Conservation (phyloP, 2,113 vertebrate species). For the Chaetodon trifascialis region DNA sequence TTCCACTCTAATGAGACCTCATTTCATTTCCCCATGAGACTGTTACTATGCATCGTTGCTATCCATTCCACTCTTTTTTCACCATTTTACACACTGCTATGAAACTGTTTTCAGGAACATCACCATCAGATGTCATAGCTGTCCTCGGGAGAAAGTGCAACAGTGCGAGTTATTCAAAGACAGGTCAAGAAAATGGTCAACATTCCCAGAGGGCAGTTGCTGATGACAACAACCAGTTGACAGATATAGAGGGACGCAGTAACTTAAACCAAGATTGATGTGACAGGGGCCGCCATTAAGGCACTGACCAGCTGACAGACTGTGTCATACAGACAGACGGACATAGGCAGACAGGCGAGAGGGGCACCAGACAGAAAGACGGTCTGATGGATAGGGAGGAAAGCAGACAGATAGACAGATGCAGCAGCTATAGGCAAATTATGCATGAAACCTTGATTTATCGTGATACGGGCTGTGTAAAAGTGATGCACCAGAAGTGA, state of each 20-base stretch:
- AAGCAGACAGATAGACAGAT: constrained; percentile 33
- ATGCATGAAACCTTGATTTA: constrained; percentile 28
- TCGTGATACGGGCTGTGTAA: background rate
- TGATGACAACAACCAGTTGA: constrained; percentile 67
- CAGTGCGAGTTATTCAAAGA: constrained; percentile 46
- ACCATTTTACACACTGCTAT: background rate
- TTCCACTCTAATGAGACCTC: background rate
- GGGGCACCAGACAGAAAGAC: constrained; percentile 22
- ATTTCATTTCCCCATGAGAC: background rate
- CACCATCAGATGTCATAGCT: constrained; percentile 26
- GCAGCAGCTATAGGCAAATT: constrained; percentile 13
- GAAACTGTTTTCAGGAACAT: constrained; percentile 4
- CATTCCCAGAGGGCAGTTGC: constrained; percentile 49
- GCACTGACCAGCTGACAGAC: constrained; percentile 66
- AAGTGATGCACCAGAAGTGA: background rate
- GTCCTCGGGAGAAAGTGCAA: constrained; percentile 25
- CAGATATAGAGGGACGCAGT: constrained; percentile 56
- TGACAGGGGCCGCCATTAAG: constrained; percentile 71
- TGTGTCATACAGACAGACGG: constrained; percentile 59
- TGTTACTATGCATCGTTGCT: background rate
- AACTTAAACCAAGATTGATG: constrained; percentile 67
- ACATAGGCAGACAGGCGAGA: constrained; percentile 23
- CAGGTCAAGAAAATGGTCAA: constrained; percentile 59
- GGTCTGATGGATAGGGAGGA: constrained; percentile 28
- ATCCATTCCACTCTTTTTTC: background rate